Conservation (phyloP, 2,113 vertebrate genomes). For the Mugil cephalus region DNA sequence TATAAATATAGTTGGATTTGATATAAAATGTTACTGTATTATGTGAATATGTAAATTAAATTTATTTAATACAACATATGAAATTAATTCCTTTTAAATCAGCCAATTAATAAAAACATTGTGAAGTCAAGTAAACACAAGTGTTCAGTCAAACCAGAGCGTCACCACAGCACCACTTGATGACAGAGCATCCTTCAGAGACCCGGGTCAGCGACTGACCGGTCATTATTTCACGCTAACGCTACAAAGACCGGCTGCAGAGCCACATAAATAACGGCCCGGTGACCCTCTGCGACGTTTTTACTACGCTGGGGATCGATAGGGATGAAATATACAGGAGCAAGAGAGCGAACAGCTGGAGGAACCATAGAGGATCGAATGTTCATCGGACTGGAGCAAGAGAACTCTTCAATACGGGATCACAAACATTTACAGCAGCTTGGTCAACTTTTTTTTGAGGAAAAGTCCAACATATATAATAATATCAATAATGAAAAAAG, state of each 20-base stretch:
- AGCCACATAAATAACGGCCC: not conserved
- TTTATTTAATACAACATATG: too few relatives aligned
- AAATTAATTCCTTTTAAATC: too few relatives aligned
- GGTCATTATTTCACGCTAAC: conserved; percentile 60
- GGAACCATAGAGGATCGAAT: conserved; percentile 11
- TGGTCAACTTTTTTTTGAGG: too few relatives aligned
- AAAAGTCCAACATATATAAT: too few relatives aligned
- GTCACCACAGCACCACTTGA: conserved; percentile 4
- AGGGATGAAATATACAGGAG: conserved; percentile 65
- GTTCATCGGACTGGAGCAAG: not conserved
- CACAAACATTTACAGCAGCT: too few relatives aligned
- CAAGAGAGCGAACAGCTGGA: conserved; percentile 56
- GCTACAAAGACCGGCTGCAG: conserved; percentile 47
- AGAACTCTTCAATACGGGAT: not conserved
- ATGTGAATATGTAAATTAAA: too few relatives aligned
- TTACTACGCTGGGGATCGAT: conserved; percentile 67
- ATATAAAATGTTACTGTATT: too few relatives aligned
- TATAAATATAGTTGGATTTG: too few relatives aligned
- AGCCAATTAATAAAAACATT: too few relatives aligned
- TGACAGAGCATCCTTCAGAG: conserved; percentile 40
- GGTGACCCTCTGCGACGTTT: conserved; percentile 45
- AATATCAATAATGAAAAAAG: too few relatives aligned
- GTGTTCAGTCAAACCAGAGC: not conserved
- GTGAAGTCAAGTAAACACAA: too few relatives aligned
- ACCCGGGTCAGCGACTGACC: conserved; percentile 11